Evolutionary conservation across 2,797 vertebrate genomes (phyloP).

Genomic region (Cirrhinus mrigala): DNA sequence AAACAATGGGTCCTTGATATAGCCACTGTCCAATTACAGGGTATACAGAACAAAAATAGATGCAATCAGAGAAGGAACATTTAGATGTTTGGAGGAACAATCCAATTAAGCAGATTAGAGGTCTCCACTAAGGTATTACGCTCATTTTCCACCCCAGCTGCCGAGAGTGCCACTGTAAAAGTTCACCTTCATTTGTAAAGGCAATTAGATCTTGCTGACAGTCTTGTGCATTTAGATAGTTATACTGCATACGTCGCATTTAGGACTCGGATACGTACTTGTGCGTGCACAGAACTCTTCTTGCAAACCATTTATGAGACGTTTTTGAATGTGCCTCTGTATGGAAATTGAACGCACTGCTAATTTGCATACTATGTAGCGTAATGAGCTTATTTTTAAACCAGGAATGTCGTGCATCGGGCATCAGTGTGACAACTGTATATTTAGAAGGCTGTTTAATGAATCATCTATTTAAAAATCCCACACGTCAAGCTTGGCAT

Average conservation of each 20-base stretch:
- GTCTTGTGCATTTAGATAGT: background rate
- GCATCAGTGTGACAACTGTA: slow-evolving; percentile 14
- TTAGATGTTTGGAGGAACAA: slow-evolving; percentile 21
- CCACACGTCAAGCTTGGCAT: background rate
- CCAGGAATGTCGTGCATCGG: background rate
- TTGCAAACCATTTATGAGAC: background rate
- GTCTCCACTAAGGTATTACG: background rate
- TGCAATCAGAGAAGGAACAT: background rate
- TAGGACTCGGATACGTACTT: background rate
- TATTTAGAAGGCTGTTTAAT: background rate
- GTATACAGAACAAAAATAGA: slow-evolving; percentile 25
- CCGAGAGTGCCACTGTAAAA: background rate
- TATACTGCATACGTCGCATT: background rate
- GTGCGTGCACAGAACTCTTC: background rate
- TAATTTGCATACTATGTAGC: background rate
- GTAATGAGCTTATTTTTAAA: slow-evolving; percentile 9
- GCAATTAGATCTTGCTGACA: slow-evolving; percentile 20
- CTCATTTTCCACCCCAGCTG: background rate
- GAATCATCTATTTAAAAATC: background rate
- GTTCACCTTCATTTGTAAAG: slow-evolving; percentile 38
- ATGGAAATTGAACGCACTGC: background rate
- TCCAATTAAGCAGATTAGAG: slow-evolving; percentile 40
- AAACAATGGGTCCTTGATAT: background rate
- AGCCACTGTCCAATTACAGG: slow-evolving; percentile 17
- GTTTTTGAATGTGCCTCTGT: background rate